Conservation (phyloP, 2,888 invertebrate genomes). For the Oxycera nigricornis region DNA sequence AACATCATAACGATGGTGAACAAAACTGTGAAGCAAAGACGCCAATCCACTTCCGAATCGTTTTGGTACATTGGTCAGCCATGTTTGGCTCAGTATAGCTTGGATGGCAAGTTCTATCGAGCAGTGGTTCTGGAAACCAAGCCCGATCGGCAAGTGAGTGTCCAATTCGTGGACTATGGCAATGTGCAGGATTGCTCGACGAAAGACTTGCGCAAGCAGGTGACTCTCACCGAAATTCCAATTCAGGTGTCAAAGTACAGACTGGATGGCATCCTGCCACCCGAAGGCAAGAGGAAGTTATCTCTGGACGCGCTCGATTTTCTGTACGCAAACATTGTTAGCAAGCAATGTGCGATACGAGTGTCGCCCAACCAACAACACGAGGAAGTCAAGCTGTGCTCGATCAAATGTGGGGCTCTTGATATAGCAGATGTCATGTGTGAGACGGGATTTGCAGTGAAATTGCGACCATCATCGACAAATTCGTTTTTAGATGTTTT, state of each 20-base stretch:
- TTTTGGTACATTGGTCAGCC: slow-evolving; percentile 70
- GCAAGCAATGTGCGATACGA: slow-evolving; percentile 65
- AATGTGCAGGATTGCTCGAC: slow-evolving; percentile 72
- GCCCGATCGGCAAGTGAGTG: slow-evolving; percentile 62
- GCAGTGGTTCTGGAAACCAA: slow-evolving; percentile 66
- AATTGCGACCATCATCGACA: neutral
- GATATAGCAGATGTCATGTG: slow-evolving; percentile 51
- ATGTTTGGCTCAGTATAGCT: slow-evolving; percentile 72
- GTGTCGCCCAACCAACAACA: slow-evolving; percentile 52
- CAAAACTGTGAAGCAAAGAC: slow-evolving; percentile 62
- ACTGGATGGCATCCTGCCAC: slow-evolving; percentile 65
- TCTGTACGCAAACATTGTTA: slow-evolving; percentile 68
- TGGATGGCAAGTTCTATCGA: slow-evolving; percentile 75
- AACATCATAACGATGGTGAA: slow-evolving; percentile 65
- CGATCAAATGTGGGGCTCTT: slow-evolving; percentile 50
- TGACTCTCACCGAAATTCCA: slow-evolving; percentile 71
- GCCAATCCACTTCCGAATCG: slow-evolving; percentile 52
- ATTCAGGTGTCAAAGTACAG: slow-evolving; percentile 70
- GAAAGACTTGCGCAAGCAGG: slow-evolving; percentile 67
- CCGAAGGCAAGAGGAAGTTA: slow-evolving; percentile 62
- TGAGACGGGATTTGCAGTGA: slow-evolving; percentile 43
- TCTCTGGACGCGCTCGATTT: slow-evolving; percentile 66
- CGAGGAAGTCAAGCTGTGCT: slow-evolving; percentile 51
- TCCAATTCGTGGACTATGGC: slow-evolving; percentile 84
- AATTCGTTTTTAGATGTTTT: neutral